A percentile compares a stretch with the other conserved stretches of the same genome.
phyloP scores from a whole-genome alignment of 2,797 vertebrate genomes.

The Hoplostethus atlanticus region DNA sequence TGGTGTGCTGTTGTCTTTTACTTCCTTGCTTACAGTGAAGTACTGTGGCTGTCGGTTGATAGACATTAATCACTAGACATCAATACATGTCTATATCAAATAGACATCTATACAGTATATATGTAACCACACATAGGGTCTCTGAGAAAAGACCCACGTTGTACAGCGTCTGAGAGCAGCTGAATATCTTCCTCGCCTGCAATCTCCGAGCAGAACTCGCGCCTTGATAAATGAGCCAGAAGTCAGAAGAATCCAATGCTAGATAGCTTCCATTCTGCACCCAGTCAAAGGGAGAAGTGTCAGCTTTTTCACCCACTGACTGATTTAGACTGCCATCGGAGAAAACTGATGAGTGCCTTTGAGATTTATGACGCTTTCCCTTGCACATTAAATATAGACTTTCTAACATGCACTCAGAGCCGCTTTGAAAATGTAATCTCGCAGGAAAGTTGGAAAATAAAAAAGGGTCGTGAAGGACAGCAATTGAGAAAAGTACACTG shows the following conservation, averaged over 20 bases:
- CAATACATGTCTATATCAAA: constrained; percentile 25
- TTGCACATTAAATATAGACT: constrained; percentile 82
- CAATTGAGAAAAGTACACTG: not conserved
- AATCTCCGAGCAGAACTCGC: constrained; percentile 52
- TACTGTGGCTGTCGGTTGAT: too few relatives aligned
- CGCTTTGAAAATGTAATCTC: constrained; percentile 77
- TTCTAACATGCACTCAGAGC: constrained; percentile 72
- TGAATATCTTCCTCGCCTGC: constrained; percentile 58
- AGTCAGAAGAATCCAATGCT: constrained; percentile 75
- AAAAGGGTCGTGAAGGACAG: constrained; percentile 19
- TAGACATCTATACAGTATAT: not conserved
- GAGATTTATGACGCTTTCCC: constrained; percentile 79
- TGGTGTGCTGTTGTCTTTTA: not conserved
- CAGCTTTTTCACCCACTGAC: constrained; percentile 80
- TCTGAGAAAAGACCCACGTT: constrained; percentile 29
- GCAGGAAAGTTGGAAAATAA: constrained; percentile 55
- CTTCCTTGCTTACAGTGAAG: not conserved
- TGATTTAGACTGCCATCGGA: constrained; percentile 80
- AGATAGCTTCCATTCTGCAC: constrained; percentile 81
- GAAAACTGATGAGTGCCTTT: constrained; percentile 82
- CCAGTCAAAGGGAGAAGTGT: constrained; percentile 72
- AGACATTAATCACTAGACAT: constrained; percentile 11
- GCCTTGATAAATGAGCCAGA: constrained; percentile 79
- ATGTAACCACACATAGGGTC: constrained; percentile 22
- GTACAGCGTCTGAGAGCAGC: constrained; percentile 47